These are phyloP conservation scores for Sinocyclocheilus anophthalmus DNA, from an alignment of 2,113 vertebrate genomes.

Conservation along the genomic window DNA sequence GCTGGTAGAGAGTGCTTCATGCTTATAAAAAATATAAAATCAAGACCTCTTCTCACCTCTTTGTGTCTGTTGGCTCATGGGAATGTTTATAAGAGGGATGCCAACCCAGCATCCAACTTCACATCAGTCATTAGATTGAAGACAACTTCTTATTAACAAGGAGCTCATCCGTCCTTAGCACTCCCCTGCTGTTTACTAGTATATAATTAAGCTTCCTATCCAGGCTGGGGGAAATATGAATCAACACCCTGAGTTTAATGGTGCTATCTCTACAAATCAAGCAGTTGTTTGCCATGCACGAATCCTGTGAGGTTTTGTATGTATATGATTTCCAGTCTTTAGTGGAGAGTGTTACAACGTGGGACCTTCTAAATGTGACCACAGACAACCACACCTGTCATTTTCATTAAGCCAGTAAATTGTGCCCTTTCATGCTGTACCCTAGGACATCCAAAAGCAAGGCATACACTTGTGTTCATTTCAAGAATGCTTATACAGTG, in stretches of 20 bases:
- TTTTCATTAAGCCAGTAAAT: no score
- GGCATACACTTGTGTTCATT: no score
- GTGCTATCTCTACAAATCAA: constrained; percentile 19
- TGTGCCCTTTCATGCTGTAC: no score
- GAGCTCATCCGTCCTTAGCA: background rate
- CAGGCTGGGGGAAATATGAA: constrained; percentile 40
- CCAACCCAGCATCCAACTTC: no score
- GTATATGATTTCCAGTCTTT: no score
- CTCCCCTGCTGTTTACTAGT: constrained; percentile 17
- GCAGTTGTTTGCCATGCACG: constrained; percentile 11
- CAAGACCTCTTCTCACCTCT: background rate
- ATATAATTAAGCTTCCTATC: constrained; percentile 46
- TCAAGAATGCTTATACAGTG: no score
- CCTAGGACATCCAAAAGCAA: no score
- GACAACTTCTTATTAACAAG: background rate
- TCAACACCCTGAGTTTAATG: constrained; percentile 41
- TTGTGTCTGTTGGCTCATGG: background rate
- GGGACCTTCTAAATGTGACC: no score
- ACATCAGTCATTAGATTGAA: background rate
- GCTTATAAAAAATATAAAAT: background rate
- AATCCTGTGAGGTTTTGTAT: background rate
- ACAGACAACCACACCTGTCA: no score
- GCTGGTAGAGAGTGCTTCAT: background rate
- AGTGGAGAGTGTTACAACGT: no score
- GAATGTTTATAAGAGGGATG: no score